These are phyloP conservation scores for Heliconius sara DNA, from an alignment of 2,888 invertebrate species.

Conservation along the genomic window DNA sequence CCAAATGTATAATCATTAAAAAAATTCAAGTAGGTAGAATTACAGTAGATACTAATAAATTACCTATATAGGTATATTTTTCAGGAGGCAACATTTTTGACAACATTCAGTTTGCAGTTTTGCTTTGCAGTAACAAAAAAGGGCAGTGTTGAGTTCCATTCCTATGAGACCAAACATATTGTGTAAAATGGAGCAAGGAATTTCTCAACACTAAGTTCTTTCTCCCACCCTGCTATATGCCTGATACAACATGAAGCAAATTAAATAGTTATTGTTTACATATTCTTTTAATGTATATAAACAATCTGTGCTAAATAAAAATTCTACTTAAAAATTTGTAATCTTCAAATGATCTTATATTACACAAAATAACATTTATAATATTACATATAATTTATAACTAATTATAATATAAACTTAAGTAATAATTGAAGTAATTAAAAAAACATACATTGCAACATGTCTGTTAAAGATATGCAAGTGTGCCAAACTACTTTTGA, in stretches of 20 bases:
- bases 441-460: conserved; percentile 16
- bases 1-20: conserved; percentile 17
- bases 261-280: too few relatives aligned
- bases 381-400: conserved; percentile 12
- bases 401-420: conserved; percentile 9
- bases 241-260: too few relatives aligned
- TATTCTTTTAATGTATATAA: neutral
- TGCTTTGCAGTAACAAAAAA: neutral
- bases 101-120: too few relatives aligned
- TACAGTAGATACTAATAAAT: neutral
- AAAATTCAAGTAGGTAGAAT: neutral
- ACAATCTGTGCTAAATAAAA: neutral
- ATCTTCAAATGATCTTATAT: neutral
- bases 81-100: too few relatives aligned
- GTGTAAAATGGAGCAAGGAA: neutral
- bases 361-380: neutral
- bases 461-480: conserved; percentile 17
- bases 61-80: neutral
- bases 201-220: neutral
- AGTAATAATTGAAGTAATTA: conserved; percentile 4
- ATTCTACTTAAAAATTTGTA: neutral
- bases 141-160: neutral
- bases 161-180: neutral
- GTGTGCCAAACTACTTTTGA: neutral
- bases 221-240: too few relatives aligned